phyloP scores from a whole-genome alignment of 1,140 invertebrate genomes.

The Geopemphigus sp. region DNA sequence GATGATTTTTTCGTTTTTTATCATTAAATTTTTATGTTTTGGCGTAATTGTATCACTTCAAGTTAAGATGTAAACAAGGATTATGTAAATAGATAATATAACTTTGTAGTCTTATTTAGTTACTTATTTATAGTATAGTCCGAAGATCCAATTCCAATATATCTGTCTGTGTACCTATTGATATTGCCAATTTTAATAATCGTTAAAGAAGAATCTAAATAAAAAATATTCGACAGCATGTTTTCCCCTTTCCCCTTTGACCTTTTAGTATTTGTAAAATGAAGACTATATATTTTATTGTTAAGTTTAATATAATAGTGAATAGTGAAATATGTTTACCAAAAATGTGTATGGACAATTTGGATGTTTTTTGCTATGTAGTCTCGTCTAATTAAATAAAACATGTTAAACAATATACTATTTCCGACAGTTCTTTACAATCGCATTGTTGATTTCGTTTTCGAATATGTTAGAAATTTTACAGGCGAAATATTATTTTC shows the following conservation, averaged over 20 bases:
- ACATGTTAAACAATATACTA: background rate
- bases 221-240: background rate
- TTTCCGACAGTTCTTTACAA: background rate
- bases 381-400: background rate
- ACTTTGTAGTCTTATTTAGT: conserved; percentile 24
- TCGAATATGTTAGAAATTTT: conserved; percentile 9
- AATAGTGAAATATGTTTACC: too few relatives aligned
- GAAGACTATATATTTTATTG: background rate
- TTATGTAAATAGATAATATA: background rate
- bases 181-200: background rate
- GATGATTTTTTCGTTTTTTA: background rate
- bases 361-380: background rate
- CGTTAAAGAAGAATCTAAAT: background rate
- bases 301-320: background rate
- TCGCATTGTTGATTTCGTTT: conserved; percentile 13
- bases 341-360: too few relatives aligned
- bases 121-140: background rate
- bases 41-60: background rate
- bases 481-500: conserved; percentile 20
- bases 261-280: background rate
- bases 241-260: background rate
- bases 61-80: background rate
- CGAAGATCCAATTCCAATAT: background rate
- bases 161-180: background rate
- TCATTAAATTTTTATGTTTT: conserved; percentile 14